phyloP scores from a whole-genome alignment of 1,140 invertebrate genomes.

The Musca vetustissima region DNA sequence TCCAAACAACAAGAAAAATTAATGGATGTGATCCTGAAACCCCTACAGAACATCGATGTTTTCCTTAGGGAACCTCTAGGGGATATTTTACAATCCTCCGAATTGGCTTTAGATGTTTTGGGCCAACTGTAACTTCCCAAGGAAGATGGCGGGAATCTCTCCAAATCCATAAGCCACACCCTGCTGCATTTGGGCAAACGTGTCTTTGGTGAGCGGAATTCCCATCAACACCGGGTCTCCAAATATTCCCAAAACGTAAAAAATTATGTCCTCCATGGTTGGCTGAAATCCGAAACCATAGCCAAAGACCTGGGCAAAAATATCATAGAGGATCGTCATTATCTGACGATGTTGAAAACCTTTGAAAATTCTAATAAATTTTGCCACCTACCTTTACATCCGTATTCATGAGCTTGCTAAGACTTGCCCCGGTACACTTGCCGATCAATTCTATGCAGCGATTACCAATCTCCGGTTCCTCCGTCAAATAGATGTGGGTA shows the following conservation, averaged over 20 bases:
- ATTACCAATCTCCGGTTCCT: constrained; percentile 59
- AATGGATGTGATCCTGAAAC: neutral
- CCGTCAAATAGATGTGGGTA: constrained; percentile 65
- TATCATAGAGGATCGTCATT: too few relatives aligned
- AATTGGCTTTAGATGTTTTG: neutral
- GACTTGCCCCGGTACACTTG: constrained; percentile 58
- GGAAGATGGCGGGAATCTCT: too few relatives aligned
- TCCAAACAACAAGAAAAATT: neutral
- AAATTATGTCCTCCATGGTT: too few relatives aligned
- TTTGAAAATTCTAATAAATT: neutral
- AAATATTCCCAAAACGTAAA: too few relatives aligned
- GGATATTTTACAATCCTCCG: neutral
- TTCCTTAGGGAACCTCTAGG: too few relatives aligned
- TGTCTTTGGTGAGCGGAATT: too few relatives aligned
- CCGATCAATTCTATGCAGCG: constrained; percentile 64
- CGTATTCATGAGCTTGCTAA: constrained; percentile 58
- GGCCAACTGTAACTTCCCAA: too few relatives aligned
- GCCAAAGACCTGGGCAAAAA: too few relatives aligned
- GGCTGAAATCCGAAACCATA: too few relatives aligned
- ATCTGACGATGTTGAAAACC: neutral
- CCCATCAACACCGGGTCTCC: too few relatives aligned
- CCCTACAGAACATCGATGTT: neutral
- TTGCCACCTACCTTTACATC: constrained; percentile 57
- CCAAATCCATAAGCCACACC: too few relatives aligned
- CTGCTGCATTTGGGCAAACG: too few relatives aligned